Percentiles rank a stretch among this genome's conserved stretches.
These are phyloP conservation scores for Nesogale talazaci DNA, from an alignment of 2,113 vertebrate genomes.

Conservation along the genomic window DNA sequence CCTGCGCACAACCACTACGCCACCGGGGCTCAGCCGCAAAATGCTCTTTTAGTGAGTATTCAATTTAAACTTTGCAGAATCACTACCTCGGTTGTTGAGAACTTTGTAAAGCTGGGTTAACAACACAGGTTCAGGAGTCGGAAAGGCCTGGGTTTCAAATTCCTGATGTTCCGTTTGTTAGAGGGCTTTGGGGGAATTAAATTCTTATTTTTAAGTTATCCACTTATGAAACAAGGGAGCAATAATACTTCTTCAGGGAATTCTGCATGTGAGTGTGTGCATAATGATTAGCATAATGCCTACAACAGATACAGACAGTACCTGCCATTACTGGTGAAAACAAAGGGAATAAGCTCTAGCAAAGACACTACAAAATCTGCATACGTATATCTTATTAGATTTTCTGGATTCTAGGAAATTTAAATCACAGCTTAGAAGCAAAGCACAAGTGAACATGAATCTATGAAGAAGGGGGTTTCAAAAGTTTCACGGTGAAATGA, in stretches of 20 bases:
- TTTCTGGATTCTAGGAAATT: constrained; percentile 12
- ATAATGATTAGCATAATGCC: neutral
- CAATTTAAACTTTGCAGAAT: neutral
- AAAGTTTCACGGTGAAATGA: no score
- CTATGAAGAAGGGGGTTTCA: no score
- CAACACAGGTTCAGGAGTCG: neutral
- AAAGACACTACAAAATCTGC: neutral
- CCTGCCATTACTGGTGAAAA: neutral
- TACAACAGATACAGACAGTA: constrained; percentile 6
- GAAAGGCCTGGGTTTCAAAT: constrained; percentile 19
- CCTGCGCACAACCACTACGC: no score
- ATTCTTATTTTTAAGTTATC: constrained; percentile 1
- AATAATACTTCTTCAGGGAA: constrained; percentile 10
- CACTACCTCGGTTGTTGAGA: constrained; percentile 17
- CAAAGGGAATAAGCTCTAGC: neutral
- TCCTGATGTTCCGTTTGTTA: neutral
- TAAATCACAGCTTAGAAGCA: constrained; percentile 17
- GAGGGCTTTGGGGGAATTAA: neutral
- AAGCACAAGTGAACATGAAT: neutral
- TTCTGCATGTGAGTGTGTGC: neutral
- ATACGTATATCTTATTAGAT: neutral
- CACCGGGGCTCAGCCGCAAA: no score
- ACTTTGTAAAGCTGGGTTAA: neutral
- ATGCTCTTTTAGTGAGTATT: no score
- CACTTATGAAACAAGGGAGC: neutral